Base-by-base conservation (phyloP, 1,140 invertebrate genomes). In the Cyclargus thomasi region DNA sequence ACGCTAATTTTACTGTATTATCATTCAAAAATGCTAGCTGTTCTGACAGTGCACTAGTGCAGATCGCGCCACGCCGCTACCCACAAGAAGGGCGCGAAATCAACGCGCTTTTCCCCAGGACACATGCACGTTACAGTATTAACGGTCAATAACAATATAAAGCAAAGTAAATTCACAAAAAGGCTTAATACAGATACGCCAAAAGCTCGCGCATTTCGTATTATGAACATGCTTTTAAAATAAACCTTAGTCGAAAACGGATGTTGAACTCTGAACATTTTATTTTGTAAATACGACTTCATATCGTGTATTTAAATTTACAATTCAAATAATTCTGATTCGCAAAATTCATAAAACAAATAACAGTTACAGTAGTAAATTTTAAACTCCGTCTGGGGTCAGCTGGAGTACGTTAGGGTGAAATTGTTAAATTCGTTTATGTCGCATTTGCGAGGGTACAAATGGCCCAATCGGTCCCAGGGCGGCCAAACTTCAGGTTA, bases 371-470 rank as follows among this genome's bases (percentile, higher is more conserved):
- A 29, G 29, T 29, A 18, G 2, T 20, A 20, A 59, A 59, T 21
- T 59, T 59, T 18, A 18, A 59, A 59, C 55, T 59, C 18, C 53
- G 53, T 55, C 53, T 59, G 18, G 55, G 55, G 55, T 59, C 55
- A 20, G 55, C 18, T 69, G 74, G 78, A 81, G 78, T 85, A 81
- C 76, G 79, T 73, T 73, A 72, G 75, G 79, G 80, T 83, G 79
- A 83, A 86, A 85, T 80, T 82, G 80, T 81, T 79, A 81, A 86
- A 86, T 85, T 81, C 83, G 78, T 82, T 84, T 85, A 79, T 79
- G 68, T 73, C 68, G 74, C 76, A 77, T 70, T 74, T 71, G 77
- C 66, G 62, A 67, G 73, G 75, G 75, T 76, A 76, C 75, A 72
- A 80, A 78, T 71, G 73, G 75, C 74, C 72, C 79, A 78, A 86